These are phyloP conservation scores for Montipora cactus DNA, from an alignment of 64 coral and sea anemone species.

Conservation along the genomic window DNA sequence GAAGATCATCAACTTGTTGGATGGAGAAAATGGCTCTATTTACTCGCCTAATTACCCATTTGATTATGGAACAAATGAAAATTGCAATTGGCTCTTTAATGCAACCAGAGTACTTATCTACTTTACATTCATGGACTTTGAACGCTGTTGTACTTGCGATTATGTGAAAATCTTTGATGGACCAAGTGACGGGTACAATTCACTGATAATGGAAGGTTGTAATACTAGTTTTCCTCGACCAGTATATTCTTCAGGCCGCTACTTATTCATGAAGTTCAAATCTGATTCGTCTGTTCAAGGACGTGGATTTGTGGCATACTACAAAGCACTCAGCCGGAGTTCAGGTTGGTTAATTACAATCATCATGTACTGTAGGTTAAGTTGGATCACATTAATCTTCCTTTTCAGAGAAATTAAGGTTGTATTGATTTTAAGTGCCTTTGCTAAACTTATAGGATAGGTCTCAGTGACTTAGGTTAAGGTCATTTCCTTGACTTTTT, in stretches of 20 bases:
- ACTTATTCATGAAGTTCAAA: neutral
- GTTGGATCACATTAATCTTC: too few species aligned
- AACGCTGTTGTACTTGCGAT: neutral
- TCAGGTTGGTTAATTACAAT: too few species aligned
- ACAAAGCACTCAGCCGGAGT: neutral
- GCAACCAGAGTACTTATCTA: neutral
- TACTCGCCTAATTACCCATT: neutral
- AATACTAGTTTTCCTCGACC: neutral
- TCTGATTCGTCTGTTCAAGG: neutral
- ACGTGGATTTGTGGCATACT: neutral
- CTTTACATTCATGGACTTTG: constrained; percentile 8
- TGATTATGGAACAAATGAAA: neutral
- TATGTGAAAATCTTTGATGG: neutral
- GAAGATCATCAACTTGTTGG: too few species aligned
- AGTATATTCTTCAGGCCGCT: neutral
- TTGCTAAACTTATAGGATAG: too few species aligned
- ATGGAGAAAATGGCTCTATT: constrained; percentile 3
- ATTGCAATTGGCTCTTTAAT: constrained; percentile 9
- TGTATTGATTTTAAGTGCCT: too few species aligned
- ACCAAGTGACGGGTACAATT: too few species aligned
- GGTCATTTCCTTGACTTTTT: too few species aligned
- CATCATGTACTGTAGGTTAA: too few species aligned
- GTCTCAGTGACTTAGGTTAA: too few species aligned
- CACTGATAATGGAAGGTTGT: neutral
- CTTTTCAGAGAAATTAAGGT: too few species aligned